Percentiles rank a stretch among this genome's conserved stretches.
phyloP scores from a whole-genome alignment of 2,113 vertebrate species.

The Reinhardtius hippoglossoides region DNA sequence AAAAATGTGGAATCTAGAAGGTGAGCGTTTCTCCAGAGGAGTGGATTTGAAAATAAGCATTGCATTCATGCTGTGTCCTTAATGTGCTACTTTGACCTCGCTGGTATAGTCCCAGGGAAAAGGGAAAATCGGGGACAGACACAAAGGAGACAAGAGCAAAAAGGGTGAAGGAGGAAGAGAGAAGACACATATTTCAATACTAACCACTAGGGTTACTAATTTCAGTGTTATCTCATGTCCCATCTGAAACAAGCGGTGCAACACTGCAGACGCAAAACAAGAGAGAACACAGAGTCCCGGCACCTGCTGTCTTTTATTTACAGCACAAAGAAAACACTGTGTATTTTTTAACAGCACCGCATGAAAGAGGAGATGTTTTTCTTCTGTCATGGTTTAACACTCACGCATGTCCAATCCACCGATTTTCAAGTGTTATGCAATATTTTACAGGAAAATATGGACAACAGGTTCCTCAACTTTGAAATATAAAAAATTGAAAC shows the following conservation, averaged over 20 bases:
- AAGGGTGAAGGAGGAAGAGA: constrained; percentile 7
- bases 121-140: constrained; percentile 37
- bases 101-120: constrained; percentile 23
- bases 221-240: constrained; percentile 20
- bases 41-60: constrained; percentile 25
- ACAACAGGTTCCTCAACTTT: neutral
- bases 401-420: neutral
- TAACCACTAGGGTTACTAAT: neutral
- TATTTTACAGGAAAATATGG: neutral
- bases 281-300: constrained; percentile 12
- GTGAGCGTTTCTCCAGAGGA: neutral
- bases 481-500: neutral
- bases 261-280: neutral
- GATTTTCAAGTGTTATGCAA: constrained; percentile 1
- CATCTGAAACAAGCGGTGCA: constrained; percentile 29
- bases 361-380: constrained; percentile 1
- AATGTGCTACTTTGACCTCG: constrained; percentile 29
- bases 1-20: constrained; percentile 32
- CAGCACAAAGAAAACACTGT: constrained; percentile 20
- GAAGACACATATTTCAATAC: neutral
- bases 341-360: constrained; percentile 1
- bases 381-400: constrained; percentile 7
- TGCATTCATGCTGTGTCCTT: constrained; percentile 2
- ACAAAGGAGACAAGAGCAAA: constrained; percentile 15
- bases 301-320: constrained; percentile 37